Evolutionary conservation across 2,888 invertebrate genomes (phyloP), one percentile per base, ranked within the genome.

Genomic region (Cacoxenus indagator): DNA sequence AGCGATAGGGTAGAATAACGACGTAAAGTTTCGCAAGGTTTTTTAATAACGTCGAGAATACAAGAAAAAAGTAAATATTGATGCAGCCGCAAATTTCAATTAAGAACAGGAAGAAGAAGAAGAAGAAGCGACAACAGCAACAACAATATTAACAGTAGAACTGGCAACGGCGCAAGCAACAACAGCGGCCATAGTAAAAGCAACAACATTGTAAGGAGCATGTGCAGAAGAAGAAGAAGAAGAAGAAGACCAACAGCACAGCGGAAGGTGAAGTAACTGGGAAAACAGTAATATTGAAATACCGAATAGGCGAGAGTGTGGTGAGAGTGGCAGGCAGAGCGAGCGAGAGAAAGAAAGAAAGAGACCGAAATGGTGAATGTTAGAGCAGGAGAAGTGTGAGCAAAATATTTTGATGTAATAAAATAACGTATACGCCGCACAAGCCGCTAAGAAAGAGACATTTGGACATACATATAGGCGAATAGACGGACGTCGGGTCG

Each of bases 51-150:
- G 83, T 84, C 77, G 76, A 82, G 80, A 83, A 84, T 72, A 81
- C 78, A 82, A 83, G 81, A 84, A 84, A 83, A 82, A 78, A 75
- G 81, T 78, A 84, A 83, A 83, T 84, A 84, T 83, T 83, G 84
- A 83, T 84, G 83, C 83, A 84, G 83, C 82, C 84, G 84, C 85
- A 85, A 85, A 84, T 84, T 85, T 84, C 85, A 84, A 84, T 85
- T 85, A 85, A 78, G 81, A 78, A 82, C 83, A 82, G 78, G 83
- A 82, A 80, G 83, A 81, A 81, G 80, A 77, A 76, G 82, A 74
- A 72, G 71, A 69, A 72, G 71, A 22, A 51, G n/a, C 70, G 9
- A 24, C n/a, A 26, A 46, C 67, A 45, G 43, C 59, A 37, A 46
- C 55, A 59, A 27, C 71, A 22, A n/a, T n/a, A n/a, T n/a, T n/a